Evolutionary conservation across 1,140 invertebrate species (phyloP).

Genomic region (Zaprionus ghesquierei): DNA sequence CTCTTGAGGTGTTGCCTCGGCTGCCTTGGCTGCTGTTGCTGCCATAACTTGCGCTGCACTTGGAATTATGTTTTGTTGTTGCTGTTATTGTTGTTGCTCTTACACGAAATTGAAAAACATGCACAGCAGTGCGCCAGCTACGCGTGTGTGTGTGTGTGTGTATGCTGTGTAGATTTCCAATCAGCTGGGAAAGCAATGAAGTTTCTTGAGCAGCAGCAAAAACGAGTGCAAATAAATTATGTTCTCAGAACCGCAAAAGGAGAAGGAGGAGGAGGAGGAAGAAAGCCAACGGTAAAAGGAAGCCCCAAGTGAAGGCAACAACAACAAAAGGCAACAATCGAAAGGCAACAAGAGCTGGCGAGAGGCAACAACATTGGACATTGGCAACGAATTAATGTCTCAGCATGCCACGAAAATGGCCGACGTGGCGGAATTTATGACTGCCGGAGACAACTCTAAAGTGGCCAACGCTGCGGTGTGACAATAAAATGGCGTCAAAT

Average conservation of each 20-base stretch:
- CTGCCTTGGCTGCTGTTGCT: conserved; percentile 13
- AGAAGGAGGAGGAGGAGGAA: conserved; percentile 1
- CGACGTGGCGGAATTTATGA: conserved; percentile 72
- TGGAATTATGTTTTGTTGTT: conserved; percentile 60
- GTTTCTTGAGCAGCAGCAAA: conserved; percentile 60
- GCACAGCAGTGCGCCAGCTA: neutral
- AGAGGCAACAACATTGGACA: conserved; percentile 22
- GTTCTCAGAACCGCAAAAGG: conserved; percentile 26
- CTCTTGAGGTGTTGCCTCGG: conserved; percentile 35
- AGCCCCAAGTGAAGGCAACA: conserved; percentile 14
- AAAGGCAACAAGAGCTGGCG: neutral
- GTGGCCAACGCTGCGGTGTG: conserved; percentile 66
- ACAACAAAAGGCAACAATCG: neutral
- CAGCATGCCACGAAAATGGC: conserved; percentile 70
- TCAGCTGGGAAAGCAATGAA: conserved; percentile 62
- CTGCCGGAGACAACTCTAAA: conserved; percentile 72
- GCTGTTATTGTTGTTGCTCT: conserved; percentile 17
- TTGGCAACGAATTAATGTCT: conserved; percentile 74
- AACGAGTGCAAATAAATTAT: conserved; percentile 69
- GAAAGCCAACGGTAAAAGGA: conserved; percentile 48
- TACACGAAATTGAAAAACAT: conserved; percentile 59
- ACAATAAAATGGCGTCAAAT: conserved; percentile 79
- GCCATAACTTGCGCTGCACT: conserved; percentile 71
- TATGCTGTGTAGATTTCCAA: conserved; percentile 59
- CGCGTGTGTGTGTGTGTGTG: conserved; percentile 1